Percentiles rank a stretch among this genome's conserved stretches.
These are phyloP conservation scores for Acrocephalus kingi DNA, from an alignment of 2,113 vertebrate genomes.

Conservation along the genomic window DNA sequence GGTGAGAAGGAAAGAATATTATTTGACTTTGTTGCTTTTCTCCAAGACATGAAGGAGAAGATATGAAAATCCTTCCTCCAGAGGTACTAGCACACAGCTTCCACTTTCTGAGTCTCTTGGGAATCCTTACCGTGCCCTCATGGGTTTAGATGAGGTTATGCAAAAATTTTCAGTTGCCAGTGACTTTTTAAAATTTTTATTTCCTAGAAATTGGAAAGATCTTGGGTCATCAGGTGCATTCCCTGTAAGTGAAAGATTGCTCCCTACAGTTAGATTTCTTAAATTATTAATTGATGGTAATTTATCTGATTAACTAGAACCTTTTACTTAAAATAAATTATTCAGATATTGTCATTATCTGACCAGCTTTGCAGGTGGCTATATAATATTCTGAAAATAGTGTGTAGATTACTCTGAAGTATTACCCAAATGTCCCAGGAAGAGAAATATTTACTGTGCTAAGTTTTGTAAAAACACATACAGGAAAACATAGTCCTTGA, in stretches of 20 bases:
- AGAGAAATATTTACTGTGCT: neutral
- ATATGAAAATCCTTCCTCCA: neutral
- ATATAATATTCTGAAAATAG: neutral
- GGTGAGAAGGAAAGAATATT: neutral
- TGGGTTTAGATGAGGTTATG: neutral
- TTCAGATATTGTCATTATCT: slow-evolving; percentile 42
- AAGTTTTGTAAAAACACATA: neutral
- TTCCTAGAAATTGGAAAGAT: slow-evolving; percentile 18
- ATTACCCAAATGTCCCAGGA: neutral
- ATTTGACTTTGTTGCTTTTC: neutral
- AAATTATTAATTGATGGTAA: slow-evolving; percentile 55
- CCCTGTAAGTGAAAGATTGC: neutral
- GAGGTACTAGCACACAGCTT: neutral
- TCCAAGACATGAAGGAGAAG: neutral
- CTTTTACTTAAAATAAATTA: slow-evolving; percentile 52
- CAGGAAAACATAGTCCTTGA: neutral
- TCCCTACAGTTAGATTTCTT: slow-evolving; percentile 11
- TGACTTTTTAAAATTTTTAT: neutral
- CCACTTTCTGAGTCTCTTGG: neutral
- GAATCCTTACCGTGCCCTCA: neutral
- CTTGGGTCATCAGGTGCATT: neutral
- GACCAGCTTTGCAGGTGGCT: neutral
- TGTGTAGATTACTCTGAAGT: neutral
- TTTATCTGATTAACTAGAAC: slow-evolving; percentile 53
- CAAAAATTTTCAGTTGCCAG: neutral